phyloP scores from a whole-genome alignment of 2,797 vertebrate genomes.

The Anomalospiza imberbis region DNA sequence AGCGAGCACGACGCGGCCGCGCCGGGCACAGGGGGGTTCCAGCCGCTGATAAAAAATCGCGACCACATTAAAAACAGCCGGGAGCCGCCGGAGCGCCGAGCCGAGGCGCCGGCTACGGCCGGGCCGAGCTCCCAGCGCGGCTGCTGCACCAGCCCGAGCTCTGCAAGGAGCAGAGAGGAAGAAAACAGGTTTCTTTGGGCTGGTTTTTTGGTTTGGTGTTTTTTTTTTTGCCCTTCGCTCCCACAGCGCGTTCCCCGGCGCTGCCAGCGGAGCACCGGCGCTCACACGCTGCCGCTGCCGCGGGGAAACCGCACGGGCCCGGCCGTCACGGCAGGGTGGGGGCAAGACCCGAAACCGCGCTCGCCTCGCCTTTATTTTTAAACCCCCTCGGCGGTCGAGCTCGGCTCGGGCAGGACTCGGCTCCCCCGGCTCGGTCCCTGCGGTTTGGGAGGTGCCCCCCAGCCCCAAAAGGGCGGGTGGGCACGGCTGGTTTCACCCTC shows the following conservation, averaged over 20 bases:
- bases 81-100: neutral
- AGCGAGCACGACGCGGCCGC: accelerated
- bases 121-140: neutral
- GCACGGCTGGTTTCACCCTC: neutral
- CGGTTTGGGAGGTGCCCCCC: neutral
- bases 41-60: neutral
- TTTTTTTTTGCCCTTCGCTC: neutral
- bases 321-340: neutral
- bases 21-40: neutral
- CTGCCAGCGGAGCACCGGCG: neutral
- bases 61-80: neutral
- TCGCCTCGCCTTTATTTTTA: neutral
- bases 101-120: accelerated
- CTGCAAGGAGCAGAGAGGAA: neutral
- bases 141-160: neutral
- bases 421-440: neutral
- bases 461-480: accelerated
- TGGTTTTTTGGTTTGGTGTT: too few species aligned
- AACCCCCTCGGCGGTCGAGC: neutral
- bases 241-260: neutral
- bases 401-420: neutral
- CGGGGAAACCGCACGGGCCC: conserved; percentile 16
- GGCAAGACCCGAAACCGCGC: neutral
- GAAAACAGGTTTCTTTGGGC: neutral
- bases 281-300: neutral